Evolutionary conservation across 2,888 invertebrate genomes (phyloP).

Genomic region (Papilio protenor): DNA sequence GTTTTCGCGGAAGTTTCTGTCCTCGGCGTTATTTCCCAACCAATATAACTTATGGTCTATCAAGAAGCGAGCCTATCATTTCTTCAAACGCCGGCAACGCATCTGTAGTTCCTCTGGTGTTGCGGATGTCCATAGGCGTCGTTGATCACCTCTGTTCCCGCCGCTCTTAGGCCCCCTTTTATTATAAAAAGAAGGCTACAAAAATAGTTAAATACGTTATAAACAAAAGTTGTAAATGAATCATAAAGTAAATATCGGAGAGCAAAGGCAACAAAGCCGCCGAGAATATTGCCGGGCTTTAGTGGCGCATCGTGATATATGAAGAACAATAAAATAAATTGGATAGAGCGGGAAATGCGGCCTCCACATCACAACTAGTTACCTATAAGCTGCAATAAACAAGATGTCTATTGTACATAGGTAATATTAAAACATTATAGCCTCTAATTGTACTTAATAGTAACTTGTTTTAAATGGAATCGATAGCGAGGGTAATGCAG

Average conservation of each 20-base stretch:
- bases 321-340: conserved; percentile 38
- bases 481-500: too few species aligned
- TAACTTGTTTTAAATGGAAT: neutral
- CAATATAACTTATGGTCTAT: too few species aligned
- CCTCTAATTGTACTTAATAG: neutral
- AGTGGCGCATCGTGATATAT: conserved; percentile 21
- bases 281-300: conserved; percentile 16
- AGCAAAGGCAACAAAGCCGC: conserved; percentile 11
- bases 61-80: too few species aligned
- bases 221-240: neutral
- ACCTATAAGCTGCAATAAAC: neutral
- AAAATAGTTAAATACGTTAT: neutral
- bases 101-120: too few species aligned
- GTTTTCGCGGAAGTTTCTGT: too few species aligned
- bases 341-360: conserved; percentile 19
- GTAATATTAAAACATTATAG: neutral
- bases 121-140: too few species aligned
- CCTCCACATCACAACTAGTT: neutral
- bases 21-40: too few species aligned
- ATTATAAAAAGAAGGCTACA: neutral
- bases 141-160: too few species aligned
- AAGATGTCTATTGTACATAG: neutral
- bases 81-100: too few species aligned
- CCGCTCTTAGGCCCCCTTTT: too few species aligned
- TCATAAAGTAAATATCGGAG: conserved; percentile 17